Percentiles rank a stretch among this genome's conserved stretches.
phyloP scores from a whole-genome alignment of 2,888 invertebrate genomes.

The Alentia gelatinosa region DNA sequence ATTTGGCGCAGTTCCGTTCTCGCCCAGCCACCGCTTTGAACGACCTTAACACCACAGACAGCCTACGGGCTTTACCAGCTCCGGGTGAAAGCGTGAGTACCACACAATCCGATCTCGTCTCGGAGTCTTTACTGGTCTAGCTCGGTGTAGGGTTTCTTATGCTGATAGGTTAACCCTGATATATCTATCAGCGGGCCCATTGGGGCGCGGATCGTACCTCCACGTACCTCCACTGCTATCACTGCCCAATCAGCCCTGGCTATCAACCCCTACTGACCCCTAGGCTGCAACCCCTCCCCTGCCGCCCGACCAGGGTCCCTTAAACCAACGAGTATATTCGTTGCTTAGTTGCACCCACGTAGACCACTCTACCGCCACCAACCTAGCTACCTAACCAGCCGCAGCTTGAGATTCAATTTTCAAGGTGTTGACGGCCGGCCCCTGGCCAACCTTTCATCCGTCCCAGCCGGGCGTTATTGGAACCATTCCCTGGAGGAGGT shows the following conservation, averaged over 20 bases:
- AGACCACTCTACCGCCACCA: not conserved
- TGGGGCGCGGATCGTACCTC: not conserved
- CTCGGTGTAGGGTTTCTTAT: not conserved
- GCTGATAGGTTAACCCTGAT: not conserved
- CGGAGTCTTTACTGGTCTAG: not conserved
- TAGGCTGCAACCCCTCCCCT: not conserved
- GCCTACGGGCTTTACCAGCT: not conserved
- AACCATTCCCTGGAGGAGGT: not conserved
- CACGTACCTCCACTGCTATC: not conserved
- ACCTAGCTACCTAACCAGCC: not conserved
- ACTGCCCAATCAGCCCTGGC: not conserved
- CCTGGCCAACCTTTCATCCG: not conserved
- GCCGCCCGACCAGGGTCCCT: not conserved
- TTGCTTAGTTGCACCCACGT: not conserved
- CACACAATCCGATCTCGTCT: not conserved
- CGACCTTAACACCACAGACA: not conserved
- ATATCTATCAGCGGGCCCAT: not conserved
- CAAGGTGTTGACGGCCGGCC: slow-evolving; percentile 6
- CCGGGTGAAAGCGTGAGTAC: not conserved
- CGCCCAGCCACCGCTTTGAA: not conserved
- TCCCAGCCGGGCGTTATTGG: slow-evolving; percentile 6
- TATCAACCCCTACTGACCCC: not conserved
- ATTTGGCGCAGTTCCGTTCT: not conserved
- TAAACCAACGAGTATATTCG: too few relatives aligned
- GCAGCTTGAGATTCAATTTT: slow-evolving; percentile 22